A percentile compares a stretch with the other conserved stretches of the same genome.
phyloP scores from a whole-genome alignment of 2,113 vertebrate species.

The Regulus satrapa region DNA sequence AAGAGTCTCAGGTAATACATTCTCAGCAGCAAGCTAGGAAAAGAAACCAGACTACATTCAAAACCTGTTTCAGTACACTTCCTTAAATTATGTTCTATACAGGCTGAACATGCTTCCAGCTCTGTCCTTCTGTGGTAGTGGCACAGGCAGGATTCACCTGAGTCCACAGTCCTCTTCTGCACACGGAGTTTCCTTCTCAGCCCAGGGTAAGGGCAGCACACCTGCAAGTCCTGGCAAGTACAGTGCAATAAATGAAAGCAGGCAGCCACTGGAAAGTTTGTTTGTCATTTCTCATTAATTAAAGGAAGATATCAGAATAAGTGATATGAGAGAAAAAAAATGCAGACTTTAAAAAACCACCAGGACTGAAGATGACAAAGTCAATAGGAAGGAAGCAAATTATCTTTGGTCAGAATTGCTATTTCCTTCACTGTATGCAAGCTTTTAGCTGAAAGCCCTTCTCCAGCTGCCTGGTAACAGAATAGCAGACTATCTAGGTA shows the following conservation, averaged over 20 bases:
- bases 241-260: not conserved
- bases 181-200: not conserved
- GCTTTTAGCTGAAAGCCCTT: not conserved
- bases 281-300: not conserved
- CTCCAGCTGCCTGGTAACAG: not conserved
- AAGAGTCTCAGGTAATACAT: not conserved
- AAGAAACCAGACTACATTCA: not conserved
- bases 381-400: not conserved
- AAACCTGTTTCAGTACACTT: not conserved
- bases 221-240: not conserved
- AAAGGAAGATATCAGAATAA: not conserved
- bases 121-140: not conserved
- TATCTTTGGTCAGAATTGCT: not conserved
- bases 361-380: not conserved
- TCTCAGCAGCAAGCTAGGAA: not conserved
- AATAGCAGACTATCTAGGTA: not conserved
- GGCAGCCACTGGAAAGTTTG: not conserved
- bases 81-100: not conserved
- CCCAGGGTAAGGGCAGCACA: not conserved
- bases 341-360: not conserved
- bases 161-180: not conserved
- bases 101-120: not conserved
- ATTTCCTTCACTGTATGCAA: not conserved
- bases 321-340: rapidly evolving
- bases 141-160: not conserved